These are phyloP conservation scores for Hemicentrotus pulcherrimus DNA, from an alignment of 35 echinoderm and acorn worm genomes.

Conservation along the genomic window DNA sequence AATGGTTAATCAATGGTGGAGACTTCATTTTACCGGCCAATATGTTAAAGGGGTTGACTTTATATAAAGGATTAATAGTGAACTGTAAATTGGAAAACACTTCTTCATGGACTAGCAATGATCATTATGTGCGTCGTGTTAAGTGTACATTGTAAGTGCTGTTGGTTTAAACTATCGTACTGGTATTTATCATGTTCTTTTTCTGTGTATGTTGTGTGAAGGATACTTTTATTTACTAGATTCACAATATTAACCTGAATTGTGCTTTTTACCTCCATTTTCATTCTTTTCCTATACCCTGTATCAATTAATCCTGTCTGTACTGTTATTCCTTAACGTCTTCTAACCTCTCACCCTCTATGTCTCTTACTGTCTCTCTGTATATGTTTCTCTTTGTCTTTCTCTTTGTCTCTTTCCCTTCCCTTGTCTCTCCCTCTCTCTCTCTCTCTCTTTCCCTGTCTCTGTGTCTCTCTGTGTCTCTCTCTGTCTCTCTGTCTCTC, in stretches of 20 bases:
- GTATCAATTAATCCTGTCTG: background rate
- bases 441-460: no score
- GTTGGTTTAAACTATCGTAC: background rate
- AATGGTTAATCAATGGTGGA: background rate
- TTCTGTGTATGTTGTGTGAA: background rate
- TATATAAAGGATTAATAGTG: background rate
- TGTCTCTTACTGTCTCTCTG: no score
- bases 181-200: background rate
- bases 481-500: no score
- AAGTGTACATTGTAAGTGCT: background rate
- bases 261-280: background rate
- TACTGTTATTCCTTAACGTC: no score
- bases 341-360: no score
- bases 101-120: background rate
- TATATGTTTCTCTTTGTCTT: no score
- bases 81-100: background rate
- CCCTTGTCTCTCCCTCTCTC: no score
- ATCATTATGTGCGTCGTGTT: background rate
- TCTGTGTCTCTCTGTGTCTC: no score
- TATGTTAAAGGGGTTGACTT: background rate
- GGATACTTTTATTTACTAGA: background rate
- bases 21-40: background rate
- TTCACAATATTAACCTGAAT: no score
- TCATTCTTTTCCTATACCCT: background rate
- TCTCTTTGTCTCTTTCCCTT: no score